Evolutionary conservation across 2,888 invertebrate species (phyloP), one percentile per base, ranked within the genome.

Genomic region (Leuctra nigra): DNA sequence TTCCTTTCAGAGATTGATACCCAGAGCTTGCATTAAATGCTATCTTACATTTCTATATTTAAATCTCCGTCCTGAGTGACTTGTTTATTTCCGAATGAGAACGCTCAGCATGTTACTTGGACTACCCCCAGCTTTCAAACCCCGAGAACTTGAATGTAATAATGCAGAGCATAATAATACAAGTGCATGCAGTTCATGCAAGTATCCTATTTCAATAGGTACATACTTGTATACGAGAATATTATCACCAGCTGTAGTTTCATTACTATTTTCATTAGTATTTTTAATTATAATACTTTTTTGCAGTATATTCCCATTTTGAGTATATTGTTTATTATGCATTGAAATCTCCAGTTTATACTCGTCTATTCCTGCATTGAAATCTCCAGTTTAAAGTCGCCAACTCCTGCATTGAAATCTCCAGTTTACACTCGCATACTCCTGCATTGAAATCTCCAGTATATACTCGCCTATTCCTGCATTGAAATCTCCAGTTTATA

Each of bases 51-150:
- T 20, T 44, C 20, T 20, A 44, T 20, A 44, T 44, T 44, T 44
- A 22, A 16, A 44, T 44, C 44, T 44, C 13, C 11, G 41, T 41
- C 18, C 41, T 4, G 7, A 23, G 44, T 44, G 44, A 44, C 44
- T 44, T 44, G 44, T 44, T 44, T 44, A 44, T 44, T 44, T 44
- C 44, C 20, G 44, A 44, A 44, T 44, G 20, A 44, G 23, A 44
- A 44, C 23, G 20, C 44, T 20, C 44, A 44, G 44, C 44, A 44
- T 20, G 44, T 44, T 20, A 23, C 44, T 44, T 39, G n/a, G n/a
- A n/a, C n/a, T n/a, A n/a, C n/a, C n/a, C n/a, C n/a, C n/a, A n/a
- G n/a, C n/a, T n/a, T n/a, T n/a, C n/a, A n/a, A n/a, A n/a, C n/a
- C n/a, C n/a, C n/a, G n/a, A n/a, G n/a, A n/a, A n/a, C n/a, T n/a